Conservation (phyloP, 1,140 invertebrate genomes). For the Matsumurasca onukii region DNA sequence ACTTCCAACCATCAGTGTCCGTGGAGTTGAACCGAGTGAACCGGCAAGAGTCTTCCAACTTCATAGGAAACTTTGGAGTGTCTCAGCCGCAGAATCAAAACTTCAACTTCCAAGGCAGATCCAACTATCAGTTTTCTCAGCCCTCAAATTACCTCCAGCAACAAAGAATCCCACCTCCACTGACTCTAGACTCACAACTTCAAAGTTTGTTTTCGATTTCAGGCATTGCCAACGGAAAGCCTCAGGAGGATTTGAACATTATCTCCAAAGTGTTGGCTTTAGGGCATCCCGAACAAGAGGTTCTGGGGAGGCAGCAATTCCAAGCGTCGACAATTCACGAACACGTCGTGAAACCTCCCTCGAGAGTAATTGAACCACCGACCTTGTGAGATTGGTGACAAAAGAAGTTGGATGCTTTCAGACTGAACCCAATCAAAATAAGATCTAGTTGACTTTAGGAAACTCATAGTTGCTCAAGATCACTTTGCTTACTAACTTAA, state of each 20-base stretch:
- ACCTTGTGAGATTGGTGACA: slow-evolving; percentile 16
- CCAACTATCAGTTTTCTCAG: slow-evolving; percentile 7
- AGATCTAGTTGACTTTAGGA: no score
- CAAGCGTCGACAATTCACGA: slow-evolving; percentile 23
- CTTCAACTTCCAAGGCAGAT: background rate
- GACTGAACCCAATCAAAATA: no score
- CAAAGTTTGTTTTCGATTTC: slow-evolving; percentile 63
- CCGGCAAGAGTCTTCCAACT: background rate
- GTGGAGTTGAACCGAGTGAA: background rate
- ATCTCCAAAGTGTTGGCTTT: slow-evolving; percentile 76
- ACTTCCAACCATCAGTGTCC: no score
- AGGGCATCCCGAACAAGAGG: slow-evolving; percentile 58
- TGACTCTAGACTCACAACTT: slow-evolving; percentile 59
- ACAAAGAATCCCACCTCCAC: slow-evolving; percentile 38
- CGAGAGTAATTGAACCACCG: slow-evolving; percentile 26
- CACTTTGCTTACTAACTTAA: no score
- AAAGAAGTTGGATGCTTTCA: no score
- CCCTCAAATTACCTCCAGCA: slow-evolving; percentile 25
- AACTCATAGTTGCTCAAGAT: no score
- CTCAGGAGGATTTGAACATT: slow-evolving; percentile 72
- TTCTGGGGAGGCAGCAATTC: slow-evolving; percentile 1
- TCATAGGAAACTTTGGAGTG: slow-evolving; percentile 40
- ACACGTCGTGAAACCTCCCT: slow-evolving; percentile 22
- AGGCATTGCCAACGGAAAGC: slow-evolving; percentile 55
- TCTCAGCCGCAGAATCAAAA: background rate